Base-by-base conservation (phyloP, 2,888 invertebrate species). In the Lepidocyrtinus sp. region DNA sequence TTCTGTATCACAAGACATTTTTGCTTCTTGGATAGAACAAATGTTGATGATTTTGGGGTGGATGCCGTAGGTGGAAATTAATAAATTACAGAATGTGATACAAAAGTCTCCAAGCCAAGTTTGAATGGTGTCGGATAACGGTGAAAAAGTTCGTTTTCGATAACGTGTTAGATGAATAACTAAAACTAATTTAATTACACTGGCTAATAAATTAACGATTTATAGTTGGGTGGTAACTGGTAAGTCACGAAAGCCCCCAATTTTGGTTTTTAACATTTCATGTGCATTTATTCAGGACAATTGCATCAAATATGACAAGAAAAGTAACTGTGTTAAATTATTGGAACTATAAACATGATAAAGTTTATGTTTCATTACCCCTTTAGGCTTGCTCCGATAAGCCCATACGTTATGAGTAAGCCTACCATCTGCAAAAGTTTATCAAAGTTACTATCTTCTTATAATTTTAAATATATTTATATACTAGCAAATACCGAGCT, bases 1-100 rank as follows among this genome's bases (percentile, higher is more conserved):
- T 17, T 17, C 24, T 45, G n/a, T 26, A 21, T 63, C 19, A 15
- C 68, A 75, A 0, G 22, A 22, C 74, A 74, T 74, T 2, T n/a
- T n/a, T n/a, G n/a, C n/a, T n/a, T n/a, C n/a, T n/a, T n/a, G n/a
- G n/a, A n/a, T n/a, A n/a, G n/a, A n/a, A n/a, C n/a, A n/a, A n/a
- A n/a, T n/a, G n/a, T n/a, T n/a, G n/a, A n/a, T n/a, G n/a, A n/a
- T n/a, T n/a, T n/a, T n/a, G n/a, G n/a, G n/a, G n/a, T n/a, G n/a
- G n/a, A n/a, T n/a, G n/a, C n/a, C n/a, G 36, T 7, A 12, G 36
- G 5, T 36, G 5, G 36, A 36, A 7, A 5, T 36, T 36, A 7
- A 36, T 36, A 5, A 7, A 7, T 36, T 7, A 36, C 5, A 36
- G 12, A 5, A 7, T 36, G 5, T 36, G 5, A 7, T 36, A 36